Evolutionary conservation across 2,888 invertebrate genomes (phyloP).

Genomic region (Meta bourneti): DNA sequence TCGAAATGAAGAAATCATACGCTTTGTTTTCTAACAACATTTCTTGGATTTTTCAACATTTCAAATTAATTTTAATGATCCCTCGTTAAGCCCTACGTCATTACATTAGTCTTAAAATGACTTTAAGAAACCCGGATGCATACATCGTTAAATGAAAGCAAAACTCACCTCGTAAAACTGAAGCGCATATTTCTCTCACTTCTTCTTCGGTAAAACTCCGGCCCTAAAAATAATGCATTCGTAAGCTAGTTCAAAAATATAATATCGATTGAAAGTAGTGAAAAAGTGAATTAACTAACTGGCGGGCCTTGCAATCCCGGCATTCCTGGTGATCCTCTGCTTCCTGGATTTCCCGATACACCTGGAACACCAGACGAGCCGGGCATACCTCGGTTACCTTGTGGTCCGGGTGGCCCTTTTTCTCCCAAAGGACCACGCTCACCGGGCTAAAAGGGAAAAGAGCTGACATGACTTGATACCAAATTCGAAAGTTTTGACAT

Average conservation of each 20-base stretch:
- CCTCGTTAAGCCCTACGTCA: too few species aligned
- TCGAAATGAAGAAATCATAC: too few species aligned
- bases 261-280: not conserved
- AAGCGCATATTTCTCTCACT: conserved; percentile 90
- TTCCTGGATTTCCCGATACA: conserved; percentile 77
- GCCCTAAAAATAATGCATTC: conserved; percentile 78
- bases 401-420: conserved; percentile 66
- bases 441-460: conserved; percentile 60
- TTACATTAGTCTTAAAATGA: too few species aligned
- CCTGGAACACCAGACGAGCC: conserved; percentile 64
- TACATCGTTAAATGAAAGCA: too few species aligned
- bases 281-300: conserved; percentile 23
- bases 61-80: too few species aligned
- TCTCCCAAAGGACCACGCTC: conserved; percentile 70
- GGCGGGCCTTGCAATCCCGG: conserved; percentile 81
- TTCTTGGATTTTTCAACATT: too few species aligned
- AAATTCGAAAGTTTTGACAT: not conserved
- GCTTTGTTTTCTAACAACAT: too few species aligned
- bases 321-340: conserved; percentile 79
- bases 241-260: not conserved
- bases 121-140: too few species aligned
- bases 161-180: conserved; percentile 87
- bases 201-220: conserved; percentile 87
- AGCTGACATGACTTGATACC: not conserved
- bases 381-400: conserved; percentile 60